These are phyloP conservation scores for Noctua janthe DNA, from an alignment of 2,888 invertebrate genomes.

Conservation along the genomic window DNA sequence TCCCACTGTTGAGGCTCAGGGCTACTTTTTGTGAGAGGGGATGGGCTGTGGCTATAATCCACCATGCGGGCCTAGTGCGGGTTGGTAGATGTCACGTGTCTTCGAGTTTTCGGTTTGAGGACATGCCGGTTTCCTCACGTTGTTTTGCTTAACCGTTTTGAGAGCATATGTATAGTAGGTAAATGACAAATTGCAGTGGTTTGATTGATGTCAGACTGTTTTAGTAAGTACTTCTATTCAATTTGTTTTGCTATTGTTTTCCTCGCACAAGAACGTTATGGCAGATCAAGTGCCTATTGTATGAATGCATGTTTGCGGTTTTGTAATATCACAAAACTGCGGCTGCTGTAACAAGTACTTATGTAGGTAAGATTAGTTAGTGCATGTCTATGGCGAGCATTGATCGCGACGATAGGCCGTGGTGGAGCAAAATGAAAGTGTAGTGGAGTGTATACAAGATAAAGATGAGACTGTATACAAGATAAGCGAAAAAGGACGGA, in stretches of 20 bases:
- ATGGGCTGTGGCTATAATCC: background rate
- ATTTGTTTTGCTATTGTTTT: background rate
- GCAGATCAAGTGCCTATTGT: background rate
- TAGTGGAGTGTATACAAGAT: too few relatives aligned
- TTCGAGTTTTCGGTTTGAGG: background rate
- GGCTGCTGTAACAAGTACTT: background rate
- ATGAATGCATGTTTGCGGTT: background rate
- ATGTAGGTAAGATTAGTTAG: background rate
- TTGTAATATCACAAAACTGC: background rate
- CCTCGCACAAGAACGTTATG: background rate
- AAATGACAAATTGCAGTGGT: background rate
- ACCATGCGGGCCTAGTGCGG: background rate
- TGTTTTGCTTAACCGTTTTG: background rate
- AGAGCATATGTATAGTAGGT: background rate
- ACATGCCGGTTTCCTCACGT: background rate
- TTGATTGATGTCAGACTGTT: background rate
- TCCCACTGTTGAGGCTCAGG: background rate
- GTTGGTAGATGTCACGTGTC: background rate
- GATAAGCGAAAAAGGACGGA: too few relatives aligned
- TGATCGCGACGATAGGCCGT: too few relatives aligned
- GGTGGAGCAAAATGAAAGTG: too few relatives aligned
- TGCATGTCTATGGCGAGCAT: background rate
- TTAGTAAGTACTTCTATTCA: background rate
- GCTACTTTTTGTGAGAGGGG: background rate
- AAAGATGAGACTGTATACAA: too few relatives aligned